A percentile compares a stretch with the other conserved stretches of the same genome.
These are phyloP conservation scores for Schlechtendalia chinensis DNA, from an alignment of 1,140 invertebrate genomes.

Conservation along the genomic window DNA sequence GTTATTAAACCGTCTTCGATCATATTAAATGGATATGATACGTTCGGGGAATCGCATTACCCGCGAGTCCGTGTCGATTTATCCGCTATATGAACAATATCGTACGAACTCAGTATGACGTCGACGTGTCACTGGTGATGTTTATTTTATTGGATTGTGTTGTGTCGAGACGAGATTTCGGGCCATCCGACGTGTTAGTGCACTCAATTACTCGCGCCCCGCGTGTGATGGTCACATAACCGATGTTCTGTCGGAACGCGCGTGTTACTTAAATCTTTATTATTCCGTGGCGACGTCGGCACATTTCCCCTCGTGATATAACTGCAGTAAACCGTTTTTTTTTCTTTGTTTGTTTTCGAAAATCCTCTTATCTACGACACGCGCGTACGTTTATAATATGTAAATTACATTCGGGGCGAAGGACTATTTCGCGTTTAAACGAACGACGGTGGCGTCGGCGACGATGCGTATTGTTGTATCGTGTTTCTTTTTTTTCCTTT, in stretches of 20 bases:
- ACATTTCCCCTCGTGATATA: not conserved
- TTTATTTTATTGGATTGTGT: not conserved
- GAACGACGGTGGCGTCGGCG: not conserved
- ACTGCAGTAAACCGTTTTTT: not conserved
- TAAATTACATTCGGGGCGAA: not conserved
- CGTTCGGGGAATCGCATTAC: too few species aligned
- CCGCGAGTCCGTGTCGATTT: too few species aligned
- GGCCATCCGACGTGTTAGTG: not conserved
- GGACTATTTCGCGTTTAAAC: not conserved
- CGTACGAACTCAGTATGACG: not conserved
- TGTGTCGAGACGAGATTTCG: not conserved
- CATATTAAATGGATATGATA: too few species aligned
- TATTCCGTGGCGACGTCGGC: not conserved
- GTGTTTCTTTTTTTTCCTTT: not conserved
- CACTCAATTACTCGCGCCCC: not conserved
- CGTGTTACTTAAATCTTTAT: constrained; percentile 2
- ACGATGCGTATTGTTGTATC: too few species aligned
- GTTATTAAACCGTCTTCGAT: too few species aligned
- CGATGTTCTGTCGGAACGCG: not conserved
- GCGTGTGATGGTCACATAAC: not conserved
- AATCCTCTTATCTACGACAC: not conserved
- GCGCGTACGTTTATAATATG: not conserved
- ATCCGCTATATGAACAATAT: too few species aligned
- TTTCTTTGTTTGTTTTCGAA: not conserved
- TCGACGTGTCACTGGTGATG: not conserved